Evolutionary conservation across 1,140 invertebrate genomes (phyloP).

Genomic region (Drosophila ogumai): DNA sequence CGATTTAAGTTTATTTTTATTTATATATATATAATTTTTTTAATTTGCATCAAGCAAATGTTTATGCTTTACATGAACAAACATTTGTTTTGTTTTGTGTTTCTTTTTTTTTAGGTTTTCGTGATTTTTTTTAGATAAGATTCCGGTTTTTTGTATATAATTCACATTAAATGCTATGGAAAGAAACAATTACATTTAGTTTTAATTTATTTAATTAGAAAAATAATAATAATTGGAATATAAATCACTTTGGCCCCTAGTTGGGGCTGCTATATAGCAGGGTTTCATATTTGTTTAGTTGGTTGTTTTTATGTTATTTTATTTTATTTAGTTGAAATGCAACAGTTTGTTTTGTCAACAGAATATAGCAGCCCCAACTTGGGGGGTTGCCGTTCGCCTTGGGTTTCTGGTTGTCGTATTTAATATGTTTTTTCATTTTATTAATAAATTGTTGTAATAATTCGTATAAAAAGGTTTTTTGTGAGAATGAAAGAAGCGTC

Average conservation of each 20-base stretch:
- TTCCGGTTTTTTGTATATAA: constrained; percentile 54
- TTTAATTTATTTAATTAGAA: constrained; percentile 80
- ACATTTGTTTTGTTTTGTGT: constrained; percentile 56
- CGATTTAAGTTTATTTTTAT: constrained; percentile 51
- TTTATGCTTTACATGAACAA: constrained; percentile 61
- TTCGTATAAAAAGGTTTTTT: constrained; percentile 66
- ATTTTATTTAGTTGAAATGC: constrained; percentile 44
- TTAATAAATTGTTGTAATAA: constrained; percentile 72
- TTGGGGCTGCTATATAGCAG: constrained; percentile 57
- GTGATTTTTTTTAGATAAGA: constrained; percentile 55
- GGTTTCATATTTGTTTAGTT: constrained; percentile 35
- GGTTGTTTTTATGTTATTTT: constrained; percentile 14
- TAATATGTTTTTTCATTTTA: constrained; percentile 36
- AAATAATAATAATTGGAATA: constrained; percentile 84
- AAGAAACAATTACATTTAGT: constrained; percentile 66
- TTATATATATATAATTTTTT: constrained; percentile 49
- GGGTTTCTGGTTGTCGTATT: constrained; percentile 38
- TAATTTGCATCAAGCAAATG: constrained; percentile 58
- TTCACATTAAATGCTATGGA: constrained; percentile 68
- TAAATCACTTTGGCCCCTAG: constrained; percentile 75
- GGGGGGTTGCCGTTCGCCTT: constrained; percentile 54
- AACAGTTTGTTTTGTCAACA: constrained; percentile 43
- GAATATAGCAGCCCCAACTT: constrained; percentile 57
- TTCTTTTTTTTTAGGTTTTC: constrained; percentile 36
- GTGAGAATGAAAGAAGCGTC: constrained; percentile 76